Conservation (phyloP, 1,140 invertebrate genomes). For the Drosophila nasuta region DNA sequence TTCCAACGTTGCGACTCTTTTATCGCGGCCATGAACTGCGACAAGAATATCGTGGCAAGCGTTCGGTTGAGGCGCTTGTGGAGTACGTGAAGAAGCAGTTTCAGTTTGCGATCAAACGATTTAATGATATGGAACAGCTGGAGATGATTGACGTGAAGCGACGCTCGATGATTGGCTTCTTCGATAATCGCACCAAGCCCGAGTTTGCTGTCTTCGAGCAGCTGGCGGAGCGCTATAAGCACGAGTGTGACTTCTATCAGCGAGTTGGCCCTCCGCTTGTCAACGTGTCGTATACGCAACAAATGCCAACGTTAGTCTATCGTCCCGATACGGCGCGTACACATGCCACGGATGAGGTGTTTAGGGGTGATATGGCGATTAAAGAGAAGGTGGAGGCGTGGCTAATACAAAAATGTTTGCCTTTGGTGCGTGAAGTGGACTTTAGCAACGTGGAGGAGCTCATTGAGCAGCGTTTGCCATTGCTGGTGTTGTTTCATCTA, state of each 20-base stretch:
- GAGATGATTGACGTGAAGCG: slow-evolving; percentile 30
- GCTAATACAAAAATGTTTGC: slow-evolving; percentile 49
- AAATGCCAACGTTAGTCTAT: slow-evolving; percentile 40
- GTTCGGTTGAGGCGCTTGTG: slow-evolving; percentile 44
- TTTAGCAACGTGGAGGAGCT: slow-evolving; percentile 63
- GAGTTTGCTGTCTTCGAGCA: background rate
- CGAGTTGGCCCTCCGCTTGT: slow-evolving; percentile 7
- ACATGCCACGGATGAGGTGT: slow-evolving; percentile 44
- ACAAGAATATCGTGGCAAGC: slow-evolving; percentile 54
- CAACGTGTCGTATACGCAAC: slow-evolving; percentile 12
- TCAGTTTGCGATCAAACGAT: slow-evolving; percentile 15
- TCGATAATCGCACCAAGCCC: slow-evolving; percentile 8
- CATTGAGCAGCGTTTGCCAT: slow-evolving; percentile 56
- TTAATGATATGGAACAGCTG: slow-evolving; percentile 27
- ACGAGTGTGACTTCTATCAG: slow-evolving; percentile 66
- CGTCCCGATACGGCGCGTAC: slow-evolving; percentile 51
- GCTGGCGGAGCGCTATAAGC: slow-evolving; percentile 50
- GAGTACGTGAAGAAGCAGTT: slow-evolving; percentile 47
- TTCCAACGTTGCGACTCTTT: slow-evolving; percentile 54
- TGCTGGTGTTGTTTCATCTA: slow-evolving; percentile 52
- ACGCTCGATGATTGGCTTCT: slow-evolving; percentile 49
- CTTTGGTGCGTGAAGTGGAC: slow-evolving; percentile 53
- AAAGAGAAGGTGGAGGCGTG: slow-evolving; percentile 35
- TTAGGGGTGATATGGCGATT: background rate
- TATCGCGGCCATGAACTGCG: slow-evolving; percentile 43